phyloP scores from a whole-genome alignment of 2,888 invertebrate genomes.

The Ornithoptera priamus region DNA sequence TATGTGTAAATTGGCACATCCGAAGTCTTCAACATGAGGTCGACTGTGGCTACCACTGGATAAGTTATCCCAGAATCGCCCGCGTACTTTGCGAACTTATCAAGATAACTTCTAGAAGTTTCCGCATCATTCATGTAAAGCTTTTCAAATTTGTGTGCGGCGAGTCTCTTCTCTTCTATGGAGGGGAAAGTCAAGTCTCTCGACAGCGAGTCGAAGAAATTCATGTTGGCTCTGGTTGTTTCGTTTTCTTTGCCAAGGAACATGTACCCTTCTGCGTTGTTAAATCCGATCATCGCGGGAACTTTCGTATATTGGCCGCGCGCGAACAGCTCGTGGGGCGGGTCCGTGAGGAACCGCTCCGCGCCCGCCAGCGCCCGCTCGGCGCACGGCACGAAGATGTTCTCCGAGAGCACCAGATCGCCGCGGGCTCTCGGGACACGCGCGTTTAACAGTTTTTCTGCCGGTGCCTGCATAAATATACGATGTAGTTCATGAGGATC shows the following conservation, averaged over 20 bases:
- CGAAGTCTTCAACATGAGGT: conserved; percentile 48
- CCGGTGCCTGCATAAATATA: conserved; percentile 48
- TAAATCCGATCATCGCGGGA: conserved; percentile 65
- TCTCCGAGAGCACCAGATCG: conserved; percentile 62
- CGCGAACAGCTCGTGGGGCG: conserved; percentile 56
- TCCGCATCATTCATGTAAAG: conserved; percentile 66
- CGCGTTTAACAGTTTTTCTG: conserved; percentile 48
- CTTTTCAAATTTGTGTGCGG: conserved; percentile 51
- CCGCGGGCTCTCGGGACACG: conserved; percentile 61
- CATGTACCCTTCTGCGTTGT: conserved; percentile 65
- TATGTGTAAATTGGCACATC: conserved; percentile 55
- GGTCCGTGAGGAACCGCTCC: conserved; percentile 54
- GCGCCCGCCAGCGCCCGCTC: conserved; percentile 49
- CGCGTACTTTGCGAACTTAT: conserved; percentile 58
- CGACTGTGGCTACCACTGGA: conserved; percentile 54
- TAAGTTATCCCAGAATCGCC: conserved; percentile 63
- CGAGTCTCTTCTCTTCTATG: conserved; percentile 43
- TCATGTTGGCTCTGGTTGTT: conserved; percentile 54
- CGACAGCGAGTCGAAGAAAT: conserved; percentile 56
- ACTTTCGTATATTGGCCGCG: conserved; percentile 56
- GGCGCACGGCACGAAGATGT: conserved; percentile 67
- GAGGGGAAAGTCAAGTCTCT: conserved; percentile 56
- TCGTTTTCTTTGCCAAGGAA: conserved; percentile 69
- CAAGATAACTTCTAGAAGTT: conserved; percentile 54
- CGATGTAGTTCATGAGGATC: conserved; percentile 55